A percentile compares a stretch with the other conserved stretches of the same genome.
phyloP scores from a whole-genome alignment of 2,113 vertebrate species.

The Eptesicus fuscus region DNA sequence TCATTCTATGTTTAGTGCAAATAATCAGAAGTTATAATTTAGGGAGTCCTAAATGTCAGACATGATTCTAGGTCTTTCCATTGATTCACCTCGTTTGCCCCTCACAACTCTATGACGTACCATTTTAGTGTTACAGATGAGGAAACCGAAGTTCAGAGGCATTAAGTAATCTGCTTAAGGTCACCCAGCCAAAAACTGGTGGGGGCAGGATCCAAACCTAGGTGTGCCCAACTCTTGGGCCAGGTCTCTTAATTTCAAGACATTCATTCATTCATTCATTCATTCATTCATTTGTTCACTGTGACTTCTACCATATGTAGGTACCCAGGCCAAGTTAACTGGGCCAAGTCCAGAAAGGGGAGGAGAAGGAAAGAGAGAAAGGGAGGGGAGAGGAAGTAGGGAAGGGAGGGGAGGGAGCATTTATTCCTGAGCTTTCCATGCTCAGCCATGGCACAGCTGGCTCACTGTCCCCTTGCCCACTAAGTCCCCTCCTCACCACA shows the following conservation, averaged over 20 bases:
- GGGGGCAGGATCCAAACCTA: background rate
- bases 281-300: background rate
- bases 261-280: background rate
- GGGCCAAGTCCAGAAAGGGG: accelerated
- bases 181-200: background rate
- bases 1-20: background rate
- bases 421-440: background rate
- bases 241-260: background rate
- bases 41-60: background rate
- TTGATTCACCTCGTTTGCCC: background rate
- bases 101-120: background rate
- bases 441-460: background rate
- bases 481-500: background rate
- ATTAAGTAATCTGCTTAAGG: background rate
- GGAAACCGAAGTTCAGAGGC: background rate
- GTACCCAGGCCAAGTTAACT: background rate
- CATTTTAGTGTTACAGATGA: background rate
- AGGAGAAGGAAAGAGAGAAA: too few relatives aligned
- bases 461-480: background rate
- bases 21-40: background rate
- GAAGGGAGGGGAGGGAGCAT: background rate
- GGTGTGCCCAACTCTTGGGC: background rate
- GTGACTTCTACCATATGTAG: accelerated
- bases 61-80: background rate
- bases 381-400: background rate